Evolutionary conservation across 2,797 vertebrate species (phyloP).

Genomic region (Mionectes olivaceus): DNA sequence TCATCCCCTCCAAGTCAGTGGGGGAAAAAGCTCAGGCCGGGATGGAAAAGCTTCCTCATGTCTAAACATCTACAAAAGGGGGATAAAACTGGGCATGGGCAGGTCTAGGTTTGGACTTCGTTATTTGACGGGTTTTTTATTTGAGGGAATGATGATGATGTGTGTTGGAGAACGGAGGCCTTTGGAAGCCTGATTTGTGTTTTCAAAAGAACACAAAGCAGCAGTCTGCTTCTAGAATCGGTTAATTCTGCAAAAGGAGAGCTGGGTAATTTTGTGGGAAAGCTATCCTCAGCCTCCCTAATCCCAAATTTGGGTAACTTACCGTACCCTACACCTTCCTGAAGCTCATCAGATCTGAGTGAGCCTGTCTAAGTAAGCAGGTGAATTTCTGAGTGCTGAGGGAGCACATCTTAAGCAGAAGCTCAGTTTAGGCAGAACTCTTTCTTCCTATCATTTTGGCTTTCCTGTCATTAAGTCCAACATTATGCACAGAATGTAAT

Average conservation of each 20-base stretch:
- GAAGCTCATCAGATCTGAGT: neutral
- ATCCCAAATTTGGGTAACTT: neutral
- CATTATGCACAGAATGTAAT: neutral
- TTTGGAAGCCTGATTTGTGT: neutral
- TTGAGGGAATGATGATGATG: neutral
- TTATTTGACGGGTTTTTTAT: neutral
- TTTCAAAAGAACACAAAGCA: neutral
- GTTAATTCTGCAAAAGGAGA: neutral
- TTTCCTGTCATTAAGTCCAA: constrained; percentile 1
- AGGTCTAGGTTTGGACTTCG: neutral
- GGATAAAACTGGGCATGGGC: neutral
- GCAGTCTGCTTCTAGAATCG: neutral
- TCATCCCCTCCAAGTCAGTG: neutral
- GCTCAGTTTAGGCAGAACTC: neutral
- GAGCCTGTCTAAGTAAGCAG: neutral
- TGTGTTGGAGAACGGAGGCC: neutral
- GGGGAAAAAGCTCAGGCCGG: neutral
- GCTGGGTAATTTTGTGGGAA: neutral
- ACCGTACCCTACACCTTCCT: neutral
- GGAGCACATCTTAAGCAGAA: neutral
- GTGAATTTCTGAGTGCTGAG: neutral
- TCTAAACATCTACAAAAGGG: neutral
- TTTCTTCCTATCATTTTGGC: neutral
- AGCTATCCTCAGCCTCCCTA: neutral
- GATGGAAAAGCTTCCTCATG: fast-evolving